These are phyloP conservation scores for Sarcophaga carnaria DNA, from an alignment of 2,888 invertebrate genomes.

Conservation along the genomic window DNA sequence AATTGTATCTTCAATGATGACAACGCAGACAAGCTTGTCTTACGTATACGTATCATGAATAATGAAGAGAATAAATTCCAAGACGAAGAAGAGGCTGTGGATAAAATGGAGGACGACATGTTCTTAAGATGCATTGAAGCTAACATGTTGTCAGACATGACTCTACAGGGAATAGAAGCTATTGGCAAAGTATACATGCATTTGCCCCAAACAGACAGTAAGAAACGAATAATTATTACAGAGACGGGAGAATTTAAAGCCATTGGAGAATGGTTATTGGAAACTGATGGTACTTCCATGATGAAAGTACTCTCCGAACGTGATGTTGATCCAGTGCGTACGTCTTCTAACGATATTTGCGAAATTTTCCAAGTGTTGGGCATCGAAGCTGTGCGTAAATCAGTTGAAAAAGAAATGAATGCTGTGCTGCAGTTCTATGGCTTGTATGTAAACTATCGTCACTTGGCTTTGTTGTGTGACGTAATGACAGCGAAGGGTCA, in stretches of 20 bases:
- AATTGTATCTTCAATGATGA: constrained; percentile 99
- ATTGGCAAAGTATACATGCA: constrained; percentile 99
- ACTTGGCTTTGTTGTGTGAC: constrained; percentile 99
- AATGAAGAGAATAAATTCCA: constrained; percentile 94
- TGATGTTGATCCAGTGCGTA: constrained; percentile 98
- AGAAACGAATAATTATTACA: constrained; percentile 98
- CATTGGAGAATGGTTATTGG: constrained; percentile 98
- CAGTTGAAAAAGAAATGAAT: constrained; percentile 99
- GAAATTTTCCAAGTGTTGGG: constrained; percentile 99
- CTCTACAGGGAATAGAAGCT: constrained; percentile 98
- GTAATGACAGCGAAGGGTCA: constrained; percentile 99
- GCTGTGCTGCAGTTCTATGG: constrained; percentile 99
- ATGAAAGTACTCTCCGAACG: constrained; percentile 99
- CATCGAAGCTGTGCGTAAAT: constrained; percentile 99
- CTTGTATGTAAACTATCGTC: constrained; percentile 99
- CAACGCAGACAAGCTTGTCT: constrained; percentile 98
- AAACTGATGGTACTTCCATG: constrained; percentile 99
- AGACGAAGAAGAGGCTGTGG: constrained; percentile 91
- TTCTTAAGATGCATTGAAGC: constrained; percentile 99
- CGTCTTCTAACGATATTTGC: constrained; percentile 99
- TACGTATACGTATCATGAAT: constrained; percentile 99
- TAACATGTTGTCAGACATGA: constrained; percentile 99
- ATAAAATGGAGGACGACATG: constrained; percentile 99
- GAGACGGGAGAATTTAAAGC: constrained; percentile 99
- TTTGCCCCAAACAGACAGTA: constrained; percentile 98